phyloP scores from a whole-genome alignment of 2,888 invertebrate species.

The Oligia strigilis region DNA sequence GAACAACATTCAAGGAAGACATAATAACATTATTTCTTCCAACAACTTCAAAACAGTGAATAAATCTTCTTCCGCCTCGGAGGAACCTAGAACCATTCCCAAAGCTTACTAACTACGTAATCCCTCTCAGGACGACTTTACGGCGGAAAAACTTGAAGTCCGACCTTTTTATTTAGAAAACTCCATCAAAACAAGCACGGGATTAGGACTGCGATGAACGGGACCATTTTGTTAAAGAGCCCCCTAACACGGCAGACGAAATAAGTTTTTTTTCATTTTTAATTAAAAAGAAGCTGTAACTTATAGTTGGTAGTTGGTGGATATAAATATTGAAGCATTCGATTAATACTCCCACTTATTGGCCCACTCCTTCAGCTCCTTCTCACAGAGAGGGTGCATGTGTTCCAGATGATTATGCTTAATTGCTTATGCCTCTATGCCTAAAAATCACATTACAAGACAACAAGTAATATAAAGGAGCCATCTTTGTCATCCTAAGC shows the following conservation, averaged over 20 bases:
- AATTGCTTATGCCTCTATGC: neutral
- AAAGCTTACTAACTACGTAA: slow-evolving; percentile 38
- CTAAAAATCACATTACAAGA: neutral
- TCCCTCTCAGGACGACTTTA: slow-evolving; percentile 33
- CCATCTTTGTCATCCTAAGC: neutral
- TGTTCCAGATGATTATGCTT: neutral
- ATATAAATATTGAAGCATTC: slow-evolving; percentile 6
- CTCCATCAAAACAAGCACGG: slow-evolving; percentile 42
- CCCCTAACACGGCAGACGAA: neutral
- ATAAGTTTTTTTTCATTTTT: slow-evolving; percentile 9
- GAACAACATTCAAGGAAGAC: neutral
- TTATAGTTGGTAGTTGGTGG: neutral
- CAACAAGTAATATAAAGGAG: neutral
- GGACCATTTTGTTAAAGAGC: slow-evolving; percentile 39
- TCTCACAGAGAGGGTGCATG: neutral
- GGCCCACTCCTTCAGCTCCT: neutral
- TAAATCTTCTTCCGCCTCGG: neutral
- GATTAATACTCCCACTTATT: neutral
- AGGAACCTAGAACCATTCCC: neutral
- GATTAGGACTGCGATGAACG: slow-evolving; percentile 45
- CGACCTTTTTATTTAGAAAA: slow-evolving; percentile 53
- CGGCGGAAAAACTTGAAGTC: slow-evolving; percentile 41
- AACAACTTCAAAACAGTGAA: slow-evolving; percentile 11
- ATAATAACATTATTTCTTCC: neutral
- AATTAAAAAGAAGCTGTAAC: slow-evolving; percentile 25